A percentile compares a stretch with the other conserved stretches of the same genome.
These are phyloP conservation scores for Aricia artaxerxes DNA, from an alignment of 2,888 invertebrate species.

Conservation along the genomic window DNA sequence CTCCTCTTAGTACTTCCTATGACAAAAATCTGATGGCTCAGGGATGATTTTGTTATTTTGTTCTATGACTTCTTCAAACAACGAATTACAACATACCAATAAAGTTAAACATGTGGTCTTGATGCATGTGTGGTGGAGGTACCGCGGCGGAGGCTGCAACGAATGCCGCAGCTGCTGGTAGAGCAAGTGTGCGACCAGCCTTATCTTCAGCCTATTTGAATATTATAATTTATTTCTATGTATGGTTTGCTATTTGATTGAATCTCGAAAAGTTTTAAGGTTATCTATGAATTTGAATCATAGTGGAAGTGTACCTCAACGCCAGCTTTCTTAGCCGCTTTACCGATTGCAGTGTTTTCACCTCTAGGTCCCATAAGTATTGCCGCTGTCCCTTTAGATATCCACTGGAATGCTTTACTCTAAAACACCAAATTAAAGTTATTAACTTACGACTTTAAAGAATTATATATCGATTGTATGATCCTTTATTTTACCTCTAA, in stretches of 20 bases:
- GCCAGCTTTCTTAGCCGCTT: conserved; percentile 58
- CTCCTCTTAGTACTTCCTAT: neutral
- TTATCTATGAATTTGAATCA: neutral
- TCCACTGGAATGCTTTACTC: conserved; percentile 70
- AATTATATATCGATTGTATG: neutral
- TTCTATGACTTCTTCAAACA: neutral
- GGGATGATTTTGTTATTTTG: neutral
- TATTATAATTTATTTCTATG: neutral
- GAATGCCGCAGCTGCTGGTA: conserved; percentile 69
- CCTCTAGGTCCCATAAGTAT: conserved; percentile 71
- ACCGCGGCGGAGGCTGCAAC: conserved; percentile 59
- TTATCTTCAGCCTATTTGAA: conserved; percentile 56
- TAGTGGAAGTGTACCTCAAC: conserved; percentile 51
- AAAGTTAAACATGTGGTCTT: conserved; percentile 72
- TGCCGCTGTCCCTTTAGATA: conserved; percentile 64
- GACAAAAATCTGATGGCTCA: neutral
- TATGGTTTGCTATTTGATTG: too few species aligned
- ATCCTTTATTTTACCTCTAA: conserved; percentile 50
- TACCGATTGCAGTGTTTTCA: conserved; percentile 66
- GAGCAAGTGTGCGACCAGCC: conserved; percentile 61
- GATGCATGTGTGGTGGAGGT: conserved; percentile 70
- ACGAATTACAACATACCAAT: conserved; percentile 49
- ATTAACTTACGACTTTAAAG: neutral
- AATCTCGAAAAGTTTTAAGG: too few species aligned
- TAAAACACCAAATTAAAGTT: conserved; percentile 40